Conservation (phyloP, 64 coral and sea anemone species). For the Montipora foliosa region DNA sequence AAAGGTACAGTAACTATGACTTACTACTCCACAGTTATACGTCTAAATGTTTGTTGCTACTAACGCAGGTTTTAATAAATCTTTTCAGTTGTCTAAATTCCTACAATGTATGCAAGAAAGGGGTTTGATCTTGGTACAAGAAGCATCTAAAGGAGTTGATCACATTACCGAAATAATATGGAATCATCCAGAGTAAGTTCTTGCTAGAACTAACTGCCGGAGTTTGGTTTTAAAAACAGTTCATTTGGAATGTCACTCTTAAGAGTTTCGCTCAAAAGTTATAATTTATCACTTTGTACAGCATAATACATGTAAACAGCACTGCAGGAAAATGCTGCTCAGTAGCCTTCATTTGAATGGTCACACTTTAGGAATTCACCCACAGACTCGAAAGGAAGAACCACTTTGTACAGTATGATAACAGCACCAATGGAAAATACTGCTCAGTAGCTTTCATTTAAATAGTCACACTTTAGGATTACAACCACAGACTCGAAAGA, state of each 20-base stretch:
- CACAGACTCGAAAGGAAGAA: no score
- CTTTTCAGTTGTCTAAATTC: slow-evolving; percentile 87
- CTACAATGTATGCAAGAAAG: slow-evolving; percentile 89
- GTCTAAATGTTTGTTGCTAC: not conserved
- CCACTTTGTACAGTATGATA: not conserved
- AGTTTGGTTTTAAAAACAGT: no score
- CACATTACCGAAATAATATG: slow-evolving; percentile 67
- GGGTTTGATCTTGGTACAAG: slow-evolving; percentile 76
- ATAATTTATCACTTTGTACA: no score
- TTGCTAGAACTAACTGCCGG: not conserved
- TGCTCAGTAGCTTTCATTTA: no score
- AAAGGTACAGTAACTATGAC: slow-evolving; percentile 60
- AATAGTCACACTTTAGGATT: no score
- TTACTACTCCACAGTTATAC: not conserved
- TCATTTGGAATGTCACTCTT: no score
- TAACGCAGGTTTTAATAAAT: not conserved
- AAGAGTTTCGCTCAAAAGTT: no score
- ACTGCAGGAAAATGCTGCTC: not conserved
- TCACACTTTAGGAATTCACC: not conserved
- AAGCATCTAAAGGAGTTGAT: slow-evolving; percentile 96
- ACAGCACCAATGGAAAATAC: not conserved
- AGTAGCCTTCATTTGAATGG: not conserved
- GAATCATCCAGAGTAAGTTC: slow-evolving; percentile 81
- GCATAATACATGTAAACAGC: no score
- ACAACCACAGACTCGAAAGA: no score